phyloP scores from a whole-genome alignment of 2,113 vertebrate genomes.

The Oxyura jamaicensis region DNA sequence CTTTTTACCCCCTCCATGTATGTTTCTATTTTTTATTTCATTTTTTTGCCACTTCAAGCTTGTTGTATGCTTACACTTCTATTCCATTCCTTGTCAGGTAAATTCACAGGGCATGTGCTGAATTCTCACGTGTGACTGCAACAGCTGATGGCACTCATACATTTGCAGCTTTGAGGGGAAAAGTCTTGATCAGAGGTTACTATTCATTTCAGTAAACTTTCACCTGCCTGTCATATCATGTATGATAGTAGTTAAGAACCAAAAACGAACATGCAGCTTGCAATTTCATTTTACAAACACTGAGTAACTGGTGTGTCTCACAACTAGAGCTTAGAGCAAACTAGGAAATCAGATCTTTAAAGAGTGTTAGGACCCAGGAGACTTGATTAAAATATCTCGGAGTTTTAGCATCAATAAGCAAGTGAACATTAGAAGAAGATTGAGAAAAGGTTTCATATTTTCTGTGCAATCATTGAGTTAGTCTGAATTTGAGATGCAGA shows the following conservation, averaged over 20 bases:
- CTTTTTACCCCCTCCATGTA: background rate
- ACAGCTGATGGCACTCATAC: background rate
- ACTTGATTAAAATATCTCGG: background rate
- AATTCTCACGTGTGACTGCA: background rate
- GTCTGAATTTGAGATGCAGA: background rate
- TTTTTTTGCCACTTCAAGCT: background rate
- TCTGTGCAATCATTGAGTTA: background rate
- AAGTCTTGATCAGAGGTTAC: background rate
- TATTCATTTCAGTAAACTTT: background rate
- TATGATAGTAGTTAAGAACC: background rate
- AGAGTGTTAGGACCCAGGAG: background rate
- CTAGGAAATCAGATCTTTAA: background rate
- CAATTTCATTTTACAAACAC: background rate
- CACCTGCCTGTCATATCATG: background rate
- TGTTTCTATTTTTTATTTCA: background rate
- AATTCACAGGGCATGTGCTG: background rate
- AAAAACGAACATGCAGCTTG: fast-evolving
- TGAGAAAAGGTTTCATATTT: background rate
- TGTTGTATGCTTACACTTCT: background rate
- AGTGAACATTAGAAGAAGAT: background rate
- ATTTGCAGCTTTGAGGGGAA: background rate
- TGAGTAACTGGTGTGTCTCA: background rate
- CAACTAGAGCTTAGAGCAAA: background rate
- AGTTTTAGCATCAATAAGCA: background rate
- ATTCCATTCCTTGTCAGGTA: background rate